A percentile compares a stretch with the other conserved stretches of the same genome.
phyloP scores from a whole-genome alignment of 2,113 vertebrate species.

The Rhinoderma darwinii region DNA sequence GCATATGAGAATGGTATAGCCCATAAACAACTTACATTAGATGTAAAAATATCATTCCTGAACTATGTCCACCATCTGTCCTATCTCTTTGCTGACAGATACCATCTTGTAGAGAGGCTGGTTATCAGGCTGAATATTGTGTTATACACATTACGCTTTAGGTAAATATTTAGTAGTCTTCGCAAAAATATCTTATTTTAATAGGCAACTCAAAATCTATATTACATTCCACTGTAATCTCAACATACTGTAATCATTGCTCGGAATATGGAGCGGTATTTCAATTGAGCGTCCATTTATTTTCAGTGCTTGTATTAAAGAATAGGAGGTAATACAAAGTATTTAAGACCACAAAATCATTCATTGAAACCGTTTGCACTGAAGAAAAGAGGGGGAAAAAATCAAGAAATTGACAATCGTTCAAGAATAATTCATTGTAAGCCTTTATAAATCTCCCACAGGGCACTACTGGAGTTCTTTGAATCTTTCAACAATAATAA shows the following conservation, averaged over 20 bases:
- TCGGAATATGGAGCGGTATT: background rate
- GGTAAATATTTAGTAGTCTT: background rate
- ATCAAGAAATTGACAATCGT: constrained; percentile 41
- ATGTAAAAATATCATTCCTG: too few species aligned
- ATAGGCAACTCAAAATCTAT: background rate
- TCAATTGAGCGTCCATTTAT: background rate
- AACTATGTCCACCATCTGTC: background rate
- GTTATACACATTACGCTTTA: background rate
- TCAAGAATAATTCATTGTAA: constrained; percentile 45
- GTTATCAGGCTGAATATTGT: background rate
- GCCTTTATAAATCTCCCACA: constrained; percentile 19
- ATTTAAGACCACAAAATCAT: constrained; percentile 4
- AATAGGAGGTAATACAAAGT: background rate
- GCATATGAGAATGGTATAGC: too few species aligned
- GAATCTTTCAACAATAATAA: constrained; percentile 20
- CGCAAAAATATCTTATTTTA: background rate
- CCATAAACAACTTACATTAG: too few species aligned
- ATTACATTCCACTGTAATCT: background rate
- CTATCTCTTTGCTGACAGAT: background rate
- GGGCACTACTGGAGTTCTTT: constrained; percentile 1
- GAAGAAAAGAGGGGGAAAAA: background rate
- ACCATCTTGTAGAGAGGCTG: background rate
- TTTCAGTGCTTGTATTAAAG: background rate
- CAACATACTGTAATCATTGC: background rate
- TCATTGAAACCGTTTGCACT: constrained; percentile 5